phyloP scores from a whole-genome alignment of 2,113 vertebrate genomes.

The Brachionichthys hirsutus region DNA sequence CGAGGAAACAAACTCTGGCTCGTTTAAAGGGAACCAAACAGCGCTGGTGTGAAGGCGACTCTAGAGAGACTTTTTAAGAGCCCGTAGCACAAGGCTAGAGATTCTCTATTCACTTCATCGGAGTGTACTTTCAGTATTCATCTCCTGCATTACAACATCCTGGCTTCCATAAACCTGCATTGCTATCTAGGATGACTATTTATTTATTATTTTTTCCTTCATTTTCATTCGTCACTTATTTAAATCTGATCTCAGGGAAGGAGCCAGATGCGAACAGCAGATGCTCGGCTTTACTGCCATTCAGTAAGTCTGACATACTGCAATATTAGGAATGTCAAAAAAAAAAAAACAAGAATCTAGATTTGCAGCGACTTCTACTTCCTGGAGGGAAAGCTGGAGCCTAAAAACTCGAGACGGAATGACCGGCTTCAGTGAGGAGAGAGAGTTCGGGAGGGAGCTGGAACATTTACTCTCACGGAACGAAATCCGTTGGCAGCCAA shows the following conservation, averaged over 20 bases:
- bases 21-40: too few species aligned
- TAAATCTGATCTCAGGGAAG: background rate
- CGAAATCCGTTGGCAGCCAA: conserved; percentile 33
- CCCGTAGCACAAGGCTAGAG: background rate
- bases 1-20: too few species aligned
- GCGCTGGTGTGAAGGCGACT: too few species aligned
- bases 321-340: too few species aligned
- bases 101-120: conserved; percentile 5
- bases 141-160: background rate
- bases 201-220: background rate
- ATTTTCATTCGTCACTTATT: background rate
- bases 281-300: background rate
- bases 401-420: background rate
- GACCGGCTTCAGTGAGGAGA: background rate
- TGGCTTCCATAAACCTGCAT: background rate
- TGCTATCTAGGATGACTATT: background rate
- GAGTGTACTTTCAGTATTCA: too few species aligned
- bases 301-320: background rate
- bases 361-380: too few species aligned
- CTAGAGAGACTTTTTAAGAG: background rate
- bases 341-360: too few species aligned
- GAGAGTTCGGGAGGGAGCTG: background rate
- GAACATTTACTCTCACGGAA: conserved; percentile 10
- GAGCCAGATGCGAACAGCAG: too few species aligned
- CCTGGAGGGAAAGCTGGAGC: background rate